A percentile compares a stretch with the other conserved stretches of the same genome.
These are phyloP conservation scores for Poecilia gillii DNA, from an alignment of 2,797 vertebrate species.

Conservation along the genomic window DNA sequence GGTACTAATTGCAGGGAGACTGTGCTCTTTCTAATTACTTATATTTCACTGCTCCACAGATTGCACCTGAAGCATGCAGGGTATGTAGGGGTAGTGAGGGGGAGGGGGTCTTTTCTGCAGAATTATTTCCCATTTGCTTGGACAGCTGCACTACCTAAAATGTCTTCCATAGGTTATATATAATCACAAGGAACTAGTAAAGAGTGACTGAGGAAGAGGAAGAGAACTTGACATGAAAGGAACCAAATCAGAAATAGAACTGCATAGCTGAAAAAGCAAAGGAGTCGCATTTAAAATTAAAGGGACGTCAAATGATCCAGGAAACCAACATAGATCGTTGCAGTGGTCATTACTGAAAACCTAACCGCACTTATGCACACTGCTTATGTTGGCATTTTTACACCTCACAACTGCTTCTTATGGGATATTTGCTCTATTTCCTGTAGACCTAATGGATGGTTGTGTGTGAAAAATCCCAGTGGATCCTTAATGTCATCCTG, in stretches of 20 bases:
- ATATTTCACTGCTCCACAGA: constrained; percentile 61
- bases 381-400: neutral
- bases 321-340: neutral
- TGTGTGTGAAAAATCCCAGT: neutral
- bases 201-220: constrained; percentile 27
- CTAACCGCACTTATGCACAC: neutral
- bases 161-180: constrained; percentile 66
- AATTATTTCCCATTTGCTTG: constrained; percentile 64
- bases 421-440: neutral
- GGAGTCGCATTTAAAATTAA: constrained; percentile 6
- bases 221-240: constrained; percentile 16
- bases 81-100: constrained; percentile 3
- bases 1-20: constrained; percentile 67
- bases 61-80: constrained; percentile 50
- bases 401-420: neutral
- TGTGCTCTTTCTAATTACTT: constrained; percentile 70
- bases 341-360: neutral
- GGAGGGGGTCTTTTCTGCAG: neutral
- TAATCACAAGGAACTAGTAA: constrained; percentile 50
- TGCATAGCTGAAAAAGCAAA: constrained; percentile 4
- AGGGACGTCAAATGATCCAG: neutral
- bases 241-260: constrained; percentile 18
- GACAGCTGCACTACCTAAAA: constrained; percentile 55
- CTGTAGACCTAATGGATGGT: neutral
- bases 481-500: neutral